phyloP scores from a whole-genome alignment of 2,113 vertebrate genomes.

The Eidolon helvum region DNA sequence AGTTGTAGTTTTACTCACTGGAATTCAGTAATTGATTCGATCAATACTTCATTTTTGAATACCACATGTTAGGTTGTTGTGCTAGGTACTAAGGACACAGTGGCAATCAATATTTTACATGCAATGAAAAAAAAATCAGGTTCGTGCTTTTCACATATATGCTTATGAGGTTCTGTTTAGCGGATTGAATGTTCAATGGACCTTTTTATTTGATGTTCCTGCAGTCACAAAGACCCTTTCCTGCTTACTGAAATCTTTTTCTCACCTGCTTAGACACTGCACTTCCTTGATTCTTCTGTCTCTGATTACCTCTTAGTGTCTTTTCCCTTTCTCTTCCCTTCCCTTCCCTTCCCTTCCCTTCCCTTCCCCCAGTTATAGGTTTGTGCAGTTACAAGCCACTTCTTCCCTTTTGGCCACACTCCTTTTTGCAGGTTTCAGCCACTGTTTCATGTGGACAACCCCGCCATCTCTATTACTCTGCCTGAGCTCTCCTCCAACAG shows the following conservation, averaged over 20 bases:
- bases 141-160: background rate
- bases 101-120: background rate
- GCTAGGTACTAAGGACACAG: background rate
- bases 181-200: background rate
- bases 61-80: background rate
- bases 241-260: background rate
- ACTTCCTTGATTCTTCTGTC: background rate
- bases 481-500: background rate
- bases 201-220: conserved; percentile 4
- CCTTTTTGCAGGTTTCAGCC: background rate
- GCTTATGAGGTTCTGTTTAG: background rate
- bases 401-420: background rate
- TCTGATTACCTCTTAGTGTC: background rate
- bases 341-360: too few relatives aligned
- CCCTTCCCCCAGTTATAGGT: background rate
- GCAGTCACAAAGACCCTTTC: background rate
- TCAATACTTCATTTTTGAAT: background rate
- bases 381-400: background rate
- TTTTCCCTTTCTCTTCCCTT: background rate
- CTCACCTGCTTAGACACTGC: background rate
- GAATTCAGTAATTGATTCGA: background rate
- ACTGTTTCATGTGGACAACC: background rate
- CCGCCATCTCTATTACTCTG: background rate
- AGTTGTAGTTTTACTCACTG: background rate
- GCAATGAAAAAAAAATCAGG: background rate